Base-by-base conservation (phyloP, 1,140 invertebrate genomes). In the Ylistrum balloti region DNA sequence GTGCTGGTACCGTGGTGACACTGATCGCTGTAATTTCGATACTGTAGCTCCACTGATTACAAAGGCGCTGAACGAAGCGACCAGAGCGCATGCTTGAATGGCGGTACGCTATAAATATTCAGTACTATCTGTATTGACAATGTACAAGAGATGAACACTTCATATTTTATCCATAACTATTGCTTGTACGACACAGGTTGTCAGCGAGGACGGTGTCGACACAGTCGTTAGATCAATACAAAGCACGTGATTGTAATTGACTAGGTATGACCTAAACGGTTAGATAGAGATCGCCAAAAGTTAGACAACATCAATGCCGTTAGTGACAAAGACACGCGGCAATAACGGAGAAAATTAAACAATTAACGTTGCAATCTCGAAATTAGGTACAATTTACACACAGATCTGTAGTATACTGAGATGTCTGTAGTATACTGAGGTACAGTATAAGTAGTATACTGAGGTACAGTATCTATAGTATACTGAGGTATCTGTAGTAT, bases 111-210 rank as follows among this genome's bases (percentile, higher is more conserved):
- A 74, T 74, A n/a, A 74, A 74, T 74, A 74, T 74, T 74, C 56
- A 74, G n/a, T 74, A n/a, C 9, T 2, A 74, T 28, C 56, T n/a
- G n/a, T 74, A 74, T 74, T 74, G 56, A 74, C 56, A 74, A 11
- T 74, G 56, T 74, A 28, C 56, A 20, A 17, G 45, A 56, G 45
- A 56, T 74, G 56, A 74, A 74, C 56, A 74, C 56, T 74, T 74
- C 56, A 74, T 74, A 74, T 74, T 74, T 74, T 74, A 74, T 74
- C 56, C 56, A 74, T 74, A 74, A 74, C 56, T 74, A 74, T 74
- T 74, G n/a, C 56, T 74, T 5, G 22, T 74, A 17, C n/a, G 56
- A 74, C 56, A 74, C 56, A n/a, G 56, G 56, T 74, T 28, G 56
- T 74, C 5, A n/a, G n/a, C 22, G 56, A 74, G 22, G 56, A 74